A percentile compares a stretch with the other conserved stretches of the same genome.
These are phyloP conservation scores for Semicossyphus pulcher DNA, from an alignment of 2,113 vertebrate species.

Conservation along the genomic window DNA sequence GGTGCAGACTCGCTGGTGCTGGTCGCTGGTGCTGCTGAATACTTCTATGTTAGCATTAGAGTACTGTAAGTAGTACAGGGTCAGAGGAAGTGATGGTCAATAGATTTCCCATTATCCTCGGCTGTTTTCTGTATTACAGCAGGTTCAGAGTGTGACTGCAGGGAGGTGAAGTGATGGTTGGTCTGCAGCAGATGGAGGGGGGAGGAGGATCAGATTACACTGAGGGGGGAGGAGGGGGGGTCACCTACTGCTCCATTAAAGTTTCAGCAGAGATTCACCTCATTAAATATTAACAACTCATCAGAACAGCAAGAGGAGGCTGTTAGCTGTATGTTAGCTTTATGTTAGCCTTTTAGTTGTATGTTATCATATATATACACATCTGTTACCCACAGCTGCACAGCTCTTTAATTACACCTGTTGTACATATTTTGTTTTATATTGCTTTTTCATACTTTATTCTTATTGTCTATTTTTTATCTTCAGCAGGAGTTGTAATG, in stretches of 20 bases:
- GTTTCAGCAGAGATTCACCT: slow-evolving; percentile 86
- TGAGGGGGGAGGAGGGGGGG: background rate
- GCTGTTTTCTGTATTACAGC: background rate
- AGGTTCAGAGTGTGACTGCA: background rate
- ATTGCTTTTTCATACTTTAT: too few relatives aligned
- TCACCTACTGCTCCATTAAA: background rate
- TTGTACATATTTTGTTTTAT: too few relatives aligned
- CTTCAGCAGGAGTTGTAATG: too few relatives aligned
- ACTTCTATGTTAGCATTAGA: too few relatives aligned
- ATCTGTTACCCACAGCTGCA: too few relatives aligned
- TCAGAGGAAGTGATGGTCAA: background rate
- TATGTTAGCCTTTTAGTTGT: background rate
- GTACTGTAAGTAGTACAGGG: too few relatives aligned
- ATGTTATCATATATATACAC: too few relatives aligned
- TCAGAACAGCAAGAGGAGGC: background rate
- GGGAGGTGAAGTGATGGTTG: slow-evolving; percentile 22
- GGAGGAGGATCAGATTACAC: slow-evolving; percentile 7
- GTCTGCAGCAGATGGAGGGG: slow-evolving; percentile 1
- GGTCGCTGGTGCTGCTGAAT: too few relatives aligned
- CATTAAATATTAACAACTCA: slow-evolving; percentile 86
- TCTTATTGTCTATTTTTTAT: too few relatives aligned
- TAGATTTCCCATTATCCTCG: background rate
- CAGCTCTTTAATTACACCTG: too few relatives aligned
- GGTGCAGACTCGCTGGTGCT: too few relatives aligned
- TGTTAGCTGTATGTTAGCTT: background rate